Conservation (phyloP, 2,113 vertebrate genomes). For the Hiodon tergisus region DNA sequence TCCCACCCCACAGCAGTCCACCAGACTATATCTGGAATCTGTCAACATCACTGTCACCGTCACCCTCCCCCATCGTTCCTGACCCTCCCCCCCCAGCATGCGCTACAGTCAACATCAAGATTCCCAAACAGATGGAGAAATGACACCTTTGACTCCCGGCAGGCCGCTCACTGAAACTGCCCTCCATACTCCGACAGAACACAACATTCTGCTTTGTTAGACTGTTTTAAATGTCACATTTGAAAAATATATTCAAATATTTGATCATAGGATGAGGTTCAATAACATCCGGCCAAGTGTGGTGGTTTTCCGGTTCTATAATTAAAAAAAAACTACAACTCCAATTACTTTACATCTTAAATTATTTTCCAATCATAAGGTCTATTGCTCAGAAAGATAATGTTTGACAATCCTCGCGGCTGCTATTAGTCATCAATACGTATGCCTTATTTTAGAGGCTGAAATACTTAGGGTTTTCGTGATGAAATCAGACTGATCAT, state of each 20-base stretch:
- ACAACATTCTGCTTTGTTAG: not conserved
- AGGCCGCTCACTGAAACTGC: not conserved
- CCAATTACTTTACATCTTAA: too few species aligned
- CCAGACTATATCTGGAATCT: not conserved
- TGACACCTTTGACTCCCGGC: not conserved
- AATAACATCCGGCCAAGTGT: too few species aligned
- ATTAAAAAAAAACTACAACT: too few species aligned
- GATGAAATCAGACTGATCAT: constrained; percentile 48
- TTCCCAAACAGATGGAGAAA: not conserved
- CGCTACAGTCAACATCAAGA: too few species aligned
- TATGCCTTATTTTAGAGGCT: constrained; percentile 51
- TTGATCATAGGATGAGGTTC: not conserved
- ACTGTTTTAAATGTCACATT: not conserved
- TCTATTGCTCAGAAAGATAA: constrained; percentile 53
- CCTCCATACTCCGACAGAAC: not conserved
- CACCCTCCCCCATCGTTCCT: too few species aligned
- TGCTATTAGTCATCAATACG: constrained; percentile 53
- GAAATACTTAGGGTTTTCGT: constrained; percentile 47
- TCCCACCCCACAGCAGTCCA: not conserved
- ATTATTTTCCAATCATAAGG: constrained; percentile 19
- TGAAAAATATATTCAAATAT: not conserved
- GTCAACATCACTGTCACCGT: not conserved
- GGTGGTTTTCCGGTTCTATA: too few species aligned
- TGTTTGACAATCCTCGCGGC: constrained; percentile 47
- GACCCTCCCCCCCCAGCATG: too few species aligned